phyloP scores from a whole-genome alignment of 2,888 invertebrate species.

The Xylota segnis region DNA sequence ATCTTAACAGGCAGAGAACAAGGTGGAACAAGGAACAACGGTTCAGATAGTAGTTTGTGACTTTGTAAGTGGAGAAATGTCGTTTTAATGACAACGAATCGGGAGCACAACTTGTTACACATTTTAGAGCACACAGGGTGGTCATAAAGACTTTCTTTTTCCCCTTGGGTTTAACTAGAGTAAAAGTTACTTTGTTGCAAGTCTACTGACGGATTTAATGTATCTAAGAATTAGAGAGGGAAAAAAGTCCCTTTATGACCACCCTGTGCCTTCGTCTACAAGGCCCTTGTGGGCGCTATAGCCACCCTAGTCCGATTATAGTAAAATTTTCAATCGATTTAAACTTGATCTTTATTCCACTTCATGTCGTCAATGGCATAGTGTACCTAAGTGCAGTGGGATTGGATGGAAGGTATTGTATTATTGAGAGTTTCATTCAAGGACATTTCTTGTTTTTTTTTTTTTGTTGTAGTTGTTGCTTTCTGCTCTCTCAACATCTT shows the following conservation, averaged over 20 bases:
- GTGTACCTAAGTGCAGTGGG: not conserved
- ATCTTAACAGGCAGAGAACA: not conserved
- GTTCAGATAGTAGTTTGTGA: not conserved
- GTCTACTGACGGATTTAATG: too few species aligned
- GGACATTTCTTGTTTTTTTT: too few species aligned
- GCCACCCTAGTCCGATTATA: not conserved
- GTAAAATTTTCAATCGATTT: not conserved
- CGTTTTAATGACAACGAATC: not conserved
- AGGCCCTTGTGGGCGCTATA: not conserved
- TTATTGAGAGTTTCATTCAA: not conserved
- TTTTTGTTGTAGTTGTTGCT: too few species aligned
- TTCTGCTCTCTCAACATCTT: not conserved
- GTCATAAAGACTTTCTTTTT: not conserved
- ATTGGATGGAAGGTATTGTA: not conserved
- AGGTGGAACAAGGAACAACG: not conserved
- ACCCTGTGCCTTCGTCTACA: not conserved
- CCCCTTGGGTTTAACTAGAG: too few species aligned
- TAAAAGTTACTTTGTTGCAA: too few species aligned
- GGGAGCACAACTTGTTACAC: conserved; percentile 3
- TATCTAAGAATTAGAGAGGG: too few species aligned
- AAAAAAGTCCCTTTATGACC: not conserved
- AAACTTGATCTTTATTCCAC: not conserved
- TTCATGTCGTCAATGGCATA: conserved; percentile 4
- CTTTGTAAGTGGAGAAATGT: not conserved
- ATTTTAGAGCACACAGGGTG: not conserved